phyloP scores from a whole-genome alignment of 1,140 invertebrate genomes.

The Drosophila saltans region DNA sequence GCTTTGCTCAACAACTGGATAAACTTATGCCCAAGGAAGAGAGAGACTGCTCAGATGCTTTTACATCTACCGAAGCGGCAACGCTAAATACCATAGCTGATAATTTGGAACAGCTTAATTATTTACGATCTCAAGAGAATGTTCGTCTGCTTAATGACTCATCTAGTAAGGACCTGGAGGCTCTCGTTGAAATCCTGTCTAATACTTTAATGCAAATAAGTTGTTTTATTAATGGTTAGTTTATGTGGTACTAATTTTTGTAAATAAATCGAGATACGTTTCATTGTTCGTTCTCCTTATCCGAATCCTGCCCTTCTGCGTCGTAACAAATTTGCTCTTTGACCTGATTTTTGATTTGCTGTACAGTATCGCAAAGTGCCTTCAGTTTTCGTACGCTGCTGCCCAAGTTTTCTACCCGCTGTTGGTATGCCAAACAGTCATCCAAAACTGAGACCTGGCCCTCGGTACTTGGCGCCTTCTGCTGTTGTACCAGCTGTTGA shows the following conservation, averaged over 20 bases:
- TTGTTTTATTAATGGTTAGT: constrained; percentile 23
- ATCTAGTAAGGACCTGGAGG: constrained; percentile 41
- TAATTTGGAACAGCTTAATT: constrained; percentile 66
- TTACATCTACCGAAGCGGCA: constrained; percentile 42
- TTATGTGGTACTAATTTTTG: no score
- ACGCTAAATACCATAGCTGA: constrained; percentile 45
- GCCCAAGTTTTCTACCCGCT: constrained; percentile 56
- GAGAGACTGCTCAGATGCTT: constrained; percentile 39
- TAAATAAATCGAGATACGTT: constrained; percentile 5
- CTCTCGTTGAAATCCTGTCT: constrained; percentile 61
- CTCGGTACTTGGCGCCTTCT: constrained; percentile 9
- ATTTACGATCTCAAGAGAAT: constrained; percentile 51
- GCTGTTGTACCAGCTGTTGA: constrained; percentile 39
- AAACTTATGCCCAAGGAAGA: constrained; percentile 52
- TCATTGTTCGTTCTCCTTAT: background rate
- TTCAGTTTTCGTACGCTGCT: constrained; percentile 66
- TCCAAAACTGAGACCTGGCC: constrained; percentile 35
- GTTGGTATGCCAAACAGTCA: constrained; percentile 35
- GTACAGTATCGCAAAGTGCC: constrained; percentile 54
- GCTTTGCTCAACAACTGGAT: constrained; percentile 65
- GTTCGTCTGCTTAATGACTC: constrained; percentile 38
- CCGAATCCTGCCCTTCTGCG: constrained; percentile 29
- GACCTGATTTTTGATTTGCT: constrained; percentile 44
- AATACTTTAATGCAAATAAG: constrained; percentile 62
- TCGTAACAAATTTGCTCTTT: constrained; percentile 24